Conservation (phyloP, 2,113 vertebrate species). For the Chrysemys picta region DNA sequence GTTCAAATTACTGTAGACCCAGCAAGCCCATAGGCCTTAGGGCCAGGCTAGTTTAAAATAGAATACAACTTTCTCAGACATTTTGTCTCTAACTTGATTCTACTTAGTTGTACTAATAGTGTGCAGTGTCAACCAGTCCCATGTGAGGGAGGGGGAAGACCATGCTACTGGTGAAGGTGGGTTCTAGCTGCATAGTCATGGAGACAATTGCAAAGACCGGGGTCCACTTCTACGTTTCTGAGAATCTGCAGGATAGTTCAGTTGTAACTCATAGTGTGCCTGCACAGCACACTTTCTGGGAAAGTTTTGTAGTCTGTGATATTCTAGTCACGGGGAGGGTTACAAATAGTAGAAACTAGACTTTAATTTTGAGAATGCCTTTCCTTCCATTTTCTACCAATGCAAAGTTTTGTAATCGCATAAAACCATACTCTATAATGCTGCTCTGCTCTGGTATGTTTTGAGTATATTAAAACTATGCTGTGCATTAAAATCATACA, state of each 20-base stretch:
- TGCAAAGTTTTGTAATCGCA: not conserved
- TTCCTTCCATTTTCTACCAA: not conserved
- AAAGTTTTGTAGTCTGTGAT: not conserved
- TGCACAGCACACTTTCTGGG: not conserved
- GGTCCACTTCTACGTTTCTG: not conserved
- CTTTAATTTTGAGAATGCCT: not conserved
- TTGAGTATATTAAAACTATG: not conserved
- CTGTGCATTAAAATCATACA: rapidly evolving
- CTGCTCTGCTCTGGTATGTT: not conserved
- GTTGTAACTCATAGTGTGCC: not conserved
- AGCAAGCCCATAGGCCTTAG: not conserved
- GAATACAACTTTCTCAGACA: not conserved
- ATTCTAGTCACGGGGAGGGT: not conserved
- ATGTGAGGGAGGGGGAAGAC: not conserved
- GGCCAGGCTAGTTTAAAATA: not conserved
- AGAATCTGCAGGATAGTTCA: not conserved
- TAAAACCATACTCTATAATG: not conserved
- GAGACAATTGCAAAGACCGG: not conserved
- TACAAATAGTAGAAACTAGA: not conserved
- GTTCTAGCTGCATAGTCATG: not conserved
- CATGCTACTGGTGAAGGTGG: not conserved
- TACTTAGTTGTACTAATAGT: not conserved
- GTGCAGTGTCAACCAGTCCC: not conserved
- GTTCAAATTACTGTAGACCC: not conserved
- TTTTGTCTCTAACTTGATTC: not conserved